Evolutionary conservation across 1,140 invertebrate species (phyloP).

Genomic region (Leptinotarsa lineolata): DNA sequence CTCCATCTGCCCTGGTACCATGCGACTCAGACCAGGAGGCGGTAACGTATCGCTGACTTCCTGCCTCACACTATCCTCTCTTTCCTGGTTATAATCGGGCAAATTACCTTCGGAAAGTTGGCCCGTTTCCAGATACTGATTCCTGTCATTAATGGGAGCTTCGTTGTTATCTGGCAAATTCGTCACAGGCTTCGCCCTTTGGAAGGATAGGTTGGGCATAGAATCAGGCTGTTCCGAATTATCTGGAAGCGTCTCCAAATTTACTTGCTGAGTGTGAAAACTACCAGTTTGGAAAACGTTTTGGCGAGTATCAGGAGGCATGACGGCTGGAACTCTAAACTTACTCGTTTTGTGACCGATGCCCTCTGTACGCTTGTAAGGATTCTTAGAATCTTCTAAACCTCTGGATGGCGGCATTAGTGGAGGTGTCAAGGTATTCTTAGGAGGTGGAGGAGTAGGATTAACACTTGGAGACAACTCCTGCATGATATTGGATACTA

Average conservation of each 20-base stretch:
- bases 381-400: conserved; percentile 46
- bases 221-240: conserved; percentile 66
- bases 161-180: conserved; percentile 61
- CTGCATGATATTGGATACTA: conserved; percentile 35
- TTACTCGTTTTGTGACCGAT: conserved; percentile 54
- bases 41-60: conserved; percentile 58
- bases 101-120: conserved; percentile 65
- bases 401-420: conserved; percentile 32
- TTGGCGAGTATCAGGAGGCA: conserved; percentile 29
- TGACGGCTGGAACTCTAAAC: conserved; percentile 34
- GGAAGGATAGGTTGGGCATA: conserved; percentile 13
- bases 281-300: conserved; percentile 14
- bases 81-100: conserved; percentile 12
- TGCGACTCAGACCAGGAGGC: conserved; percentile 64
- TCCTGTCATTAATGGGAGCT: conserved; percentile 68
- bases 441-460: conserved; percentile 38
- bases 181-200: conserved; percentile 27
- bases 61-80: conserved; percentile 31
- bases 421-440: conserved; percentile 36
- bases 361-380: conserved; percentile 54
- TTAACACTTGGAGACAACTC: conserved; percentile 23
- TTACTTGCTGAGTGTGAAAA: conserved; percentile 41
- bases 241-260: conserved; percentile 67
- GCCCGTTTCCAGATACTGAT: conserved; percentile 74
- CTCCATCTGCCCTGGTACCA: conserved; percentile 69